Evolutionary conservation across 1,140 invertebrate genomes (phyloP), one percentile per base, ranked within the genome.

Genomic region (Drosophila azteca): DNA sequence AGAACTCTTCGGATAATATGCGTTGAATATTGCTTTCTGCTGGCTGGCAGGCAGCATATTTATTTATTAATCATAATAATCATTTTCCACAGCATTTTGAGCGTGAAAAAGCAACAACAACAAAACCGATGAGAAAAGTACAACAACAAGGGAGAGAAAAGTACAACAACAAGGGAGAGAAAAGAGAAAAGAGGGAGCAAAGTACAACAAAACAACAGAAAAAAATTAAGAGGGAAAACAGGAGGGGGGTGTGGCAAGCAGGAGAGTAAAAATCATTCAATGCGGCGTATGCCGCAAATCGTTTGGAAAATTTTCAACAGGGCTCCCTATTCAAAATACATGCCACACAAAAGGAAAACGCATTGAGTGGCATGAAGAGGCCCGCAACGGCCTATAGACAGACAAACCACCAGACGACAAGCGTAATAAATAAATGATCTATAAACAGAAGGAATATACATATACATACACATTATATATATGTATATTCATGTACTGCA

Each of bases 41-140:
- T 4, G 62, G 43, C 11, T 48, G 41, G 50, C 45, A 53, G 52
- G 48, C 48, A 6, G 62, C 74, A 77, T 82, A 88, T 82, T 88
- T 88, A 88, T 88, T 88, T 88, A 88, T 88, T 88, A 88, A 88
- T 88, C 83, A 83, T 88, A 88, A 88, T 88, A 88, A 88, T 88
- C 79, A 88, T 88, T 88, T 88, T 88, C 76, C 64, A 62, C 59
- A 77, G 62, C 72, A 88, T 88, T 88, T 88, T 88, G 59, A 88
- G 83, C 83, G 83, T 88, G 79, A 88, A 74, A 54, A 66, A 65
- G 48, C 59, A 73, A 72, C 58, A 72, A 73, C 50, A 62, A 39
- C 50, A 35, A 41, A n/a, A n/a, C 22, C 2, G 44, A 22, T 20
- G 26, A 35, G 50, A 35, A 11, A 26, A 53, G 39, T 1, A 53